Base-by-base conservation (phyloP, 2,888 invertebrate genomes). In the Andrena minutula region DNA sequence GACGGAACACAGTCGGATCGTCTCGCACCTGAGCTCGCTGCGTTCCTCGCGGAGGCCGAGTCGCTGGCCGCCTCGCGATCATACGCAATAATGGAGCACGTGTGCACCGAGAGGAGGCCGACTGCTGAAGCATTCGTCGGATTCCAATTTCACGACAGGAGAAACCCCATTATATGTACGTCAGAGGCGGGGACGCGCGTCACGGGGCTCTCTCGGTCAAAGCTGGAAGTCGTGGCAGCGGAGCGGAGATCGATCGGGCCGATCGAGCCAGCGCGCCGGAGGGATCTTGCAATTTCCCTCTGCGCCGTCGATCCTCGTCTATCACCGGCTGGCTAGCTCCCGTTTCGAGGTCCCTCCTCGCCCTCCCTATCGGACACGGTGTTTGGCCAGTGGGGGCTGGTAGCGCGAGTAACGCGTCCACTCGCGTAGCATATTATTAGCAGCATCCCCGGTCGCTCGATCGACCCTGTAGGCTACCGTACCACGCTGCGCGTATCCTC, bases 391-490 rank as follows among this genome's bases (percentile, higher is more conserved):
- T 53, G 23, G 4, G 16, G 75, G 69, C 75, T 86, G 88, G 82
- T 87, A 85, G 85, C 80, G 77, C 90, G 79, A 79, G 81, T 78
- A 82, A 84, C 90, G 87, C 86, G 85, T 82, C 83, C 82, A 86
- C 90, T 88, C 83, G 86, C 86, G 74, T 83, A 90, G 86, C 89
- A 88, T 91, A 90, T 89, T 90, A 89, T 89, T 89, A 90, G 83
- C 91, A 88, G 76, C 88, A 86, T 89, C 90, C 89, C 81, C 72
- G 86, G 64, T 72, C 64, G 82, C 68, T 79, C 81, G 83, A 86
- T 85, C 89, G 84, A 63, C 77, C 83, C 86, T 79, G 75, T 86
- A 75, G 86, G 84, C 89, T 89, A 89, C 90, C 81, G 86, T 90
- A 72, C 85, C 78, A 75, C 80, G 79, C 79, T 58, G n/a, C 71